Base-by-base conservation (phyloP, 2,113 vertebrate species). In the Apeltes quadracus region DNA sequence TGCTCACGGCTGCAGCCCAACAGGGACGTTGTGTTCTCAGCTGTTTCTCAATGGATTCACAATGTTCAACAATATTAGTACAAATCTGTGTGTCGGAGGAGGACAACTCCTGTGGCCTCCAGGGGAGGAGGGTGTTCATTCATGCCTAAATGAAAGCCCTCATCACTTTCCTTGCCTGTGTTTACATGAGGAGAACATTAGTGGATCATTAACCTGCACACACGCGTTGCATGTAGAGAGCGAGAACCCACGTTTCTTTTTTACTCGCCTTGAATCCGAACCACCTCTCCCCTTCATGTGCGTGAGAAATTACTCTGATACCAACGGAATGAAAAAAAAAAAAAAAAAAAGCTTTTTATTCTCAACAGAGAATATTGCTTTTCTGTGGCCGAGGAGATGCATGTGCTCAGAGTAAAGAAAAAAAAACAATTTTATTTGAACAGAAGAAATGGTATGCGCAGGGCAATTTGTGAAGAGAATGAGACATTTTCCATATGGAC, bases 301-400 rank as follows among this genome's bases (percentile, higher is more conserved):
- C 48, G 68, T 90, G 90, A 91, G 65, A 83, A 89, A 92, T 91
- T 85, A 72, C 85, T 67, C 69, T 44, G 83, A 91, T 92, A 82
- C 76, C 68, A 90, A 88, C 72, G 11, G 86, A 91, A 84, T 73
- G 83, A 76, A 79, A 5, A 1, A 0, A 51, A 14, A 9, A 67
- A 53, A 64, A 51, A 70, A 72, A 71, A 36, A 0, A n/a, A n/a
- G n/a, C 1, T 82, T 83, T 86, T 84, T 82, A 62, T 76, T 89
- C 85, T 69, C 51, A 44, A 14, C 34, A 7, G n/a, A 85, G 63
- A 78, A 86, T 86, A 89, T 90, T 85, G 79, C 76, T 85, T 89
- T 85, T 88, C 46, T 66, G 27, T 15, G 12, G 61, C 48, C 25
- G 20, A 0, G 11, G 27, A 85, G 23, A 78, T 51, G 22, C 57